Percentiles rank a stretch among this genome's conserved stretches.
phyloP scores from a whole-genome alignment of 2,888 invertebrate genomes.

The Limnephilus lunatus region DNA sequence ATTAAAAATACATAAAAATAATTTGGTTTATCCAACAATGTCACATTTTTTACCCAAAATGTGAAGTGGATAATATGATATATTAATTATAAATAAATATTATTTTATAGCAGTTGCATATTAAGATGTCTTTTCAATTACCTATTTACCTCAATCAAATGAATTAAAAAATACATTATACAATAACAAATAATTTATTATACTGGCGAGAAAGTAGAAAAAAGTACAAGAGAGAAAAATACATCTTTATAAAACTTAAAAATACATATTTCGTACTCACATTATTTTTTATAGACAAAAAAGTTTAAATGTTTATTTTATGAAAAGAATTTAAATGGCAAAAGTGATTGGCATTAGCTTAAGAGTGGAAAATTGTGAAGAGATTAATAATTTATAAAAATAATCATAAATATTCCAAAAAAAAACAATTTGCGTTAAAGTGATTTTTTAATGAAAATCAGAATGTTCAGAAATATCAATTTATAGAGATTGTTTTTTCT shows the following conservation, averaged over 20 bases:
- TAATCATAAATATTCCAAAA: too few species aligned
- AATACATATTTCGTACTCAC: constrained; percentile 36
- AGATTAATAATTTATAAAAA: too few species aligned
- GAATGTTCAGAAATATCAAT: background rate
- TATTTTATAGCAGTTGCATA: background rate
- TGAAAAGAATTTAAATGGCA: background rate
- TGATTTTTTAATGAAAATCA: background rate
- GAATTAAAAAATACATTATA: background rate
- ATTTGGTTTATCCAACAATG: constrained; percentile 12
- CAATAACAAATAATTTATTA: background rate
- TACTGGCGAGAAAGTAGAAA: background rate
- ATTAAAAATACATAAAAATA: constrained; percentile 15
- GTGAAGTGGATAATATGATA: constrained; percentile 21
- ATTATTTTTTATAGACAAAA: constrained; percentile 17
- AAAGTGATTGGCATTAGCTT: background rate
- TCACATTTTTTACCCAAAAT: constrained; percentile 33
- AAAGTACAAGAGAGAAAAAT: background rate
- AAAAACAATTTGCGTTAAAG: too few species aligned
- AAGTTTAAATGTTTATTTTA: background rate
- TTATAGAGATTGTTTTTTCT: background rate
- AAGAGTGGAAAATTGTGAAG: background rate
- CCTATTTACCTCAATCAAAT: background rate
- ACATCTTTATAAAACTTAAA: background rate
- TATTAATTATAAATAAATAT: background rate
- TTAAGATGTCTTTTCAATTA: background rate